A percentile compares a stretch with the other conserved stretches of the same genome.
phyloP scores from a whole-genome alignment of 2,797 vertebrate species.

The Halcyon badia region DNA sequence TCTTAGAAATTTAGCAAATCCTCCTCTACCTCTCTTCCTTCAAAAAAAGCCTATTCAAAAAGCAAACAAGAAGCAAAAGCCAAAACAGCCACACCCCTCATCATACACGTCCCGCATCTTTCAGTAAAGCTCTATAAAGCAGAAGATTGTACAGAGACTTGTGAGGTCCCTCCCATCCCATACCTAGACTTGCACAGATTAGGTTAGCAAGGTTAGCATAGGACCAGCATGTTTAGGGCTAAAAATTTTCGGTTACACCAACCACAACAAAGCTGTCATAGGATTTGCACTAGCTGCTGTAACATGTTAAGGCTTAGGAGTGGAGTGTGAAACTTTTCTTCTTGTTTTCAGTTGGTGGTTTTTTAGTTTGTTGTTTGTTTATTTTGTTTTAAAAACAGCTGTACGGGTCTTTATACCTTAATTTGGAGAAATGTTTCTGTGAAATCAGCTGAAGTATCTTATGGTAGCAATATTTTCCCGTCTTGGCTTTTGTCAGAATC shows the following conservation, averaged over 20 bases:
- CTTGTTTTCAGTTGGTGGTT: neutral
- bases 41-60: neutral
- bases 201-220: neutral
- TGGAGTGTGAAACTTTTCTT: neutral
- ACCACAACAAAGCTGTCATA: neutral
- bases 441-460: constrained; percentile 36
- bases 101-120: neutral
- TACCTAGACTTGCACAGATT: neutral
- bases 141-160: neutral
- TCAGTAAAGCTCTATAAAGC: neutral
- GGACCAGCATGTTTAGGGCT: neutral
- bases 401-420: neutral
- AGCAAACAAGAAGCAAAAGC: fast-evolving
- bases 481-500: constrained; percentile 60
- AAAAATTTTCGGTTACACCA: neutral
- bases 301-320: neutral
- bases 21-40: neutral
- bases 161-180: neutral
- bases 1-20: neutral
- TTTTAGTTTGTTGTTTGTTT: neutral
- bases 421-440: neutral
- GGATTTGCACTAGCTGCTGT: neutral
- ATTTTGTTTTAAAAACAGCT: neutral
- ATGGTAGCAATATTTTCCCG: constrained; percentile 45
- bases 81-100: neutral